A percentile compares a stretch with the other conserved stretches of the same genome.
Conservation (phyloP, 2,888 invertebrate species). For the Eilema sororculum region DNA sequence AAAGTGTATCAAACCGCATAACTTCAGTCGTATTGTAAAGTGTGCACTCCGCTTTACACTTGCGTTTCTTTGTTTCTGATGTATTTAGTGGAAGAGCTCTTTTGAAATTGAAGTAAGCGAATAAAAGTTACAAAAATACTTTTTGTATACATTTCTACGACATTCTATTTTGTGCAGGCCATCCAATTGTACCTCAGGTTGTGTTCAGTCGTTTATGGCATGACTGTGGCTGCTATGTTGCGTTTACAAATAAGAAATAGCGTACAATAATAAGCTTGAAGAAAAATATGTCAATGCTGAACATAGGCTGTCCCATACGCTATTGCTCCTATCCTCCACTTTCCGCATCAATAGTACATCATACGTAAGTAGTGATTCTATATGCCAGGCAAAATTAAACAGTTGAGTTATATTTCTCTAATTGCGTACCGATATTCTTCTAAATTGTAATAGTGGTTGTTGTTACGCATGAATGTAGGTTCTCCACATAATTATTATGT, state of each 20-base stretch:
- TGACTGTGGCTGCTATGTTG: not conserved
- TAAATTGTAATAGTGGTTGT: too few species aligned
- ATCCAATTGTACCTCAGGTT: not conserved
- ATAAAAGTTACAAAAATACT: constrained; percentile 5
- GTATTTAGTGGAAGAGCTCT: constrained; percentile 6
- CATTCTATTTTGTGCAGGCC: not conserved
- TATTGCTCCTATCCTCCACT: too few species aligned
- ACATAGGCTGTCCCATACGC: too few species aligned
- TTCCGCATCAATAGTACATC: too few species aligned
- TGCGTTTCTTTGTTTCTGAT: constrained; percentile 7
- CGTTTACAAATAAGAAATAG: not conserved
- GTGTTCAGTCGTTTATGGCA: not conserved
- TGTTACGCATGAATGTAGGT: too few species aligned
- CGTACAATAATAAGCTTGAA: not conserved
- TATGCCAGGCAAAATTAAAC: too few species aligned
- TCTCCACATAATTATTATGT: too few species aligned
- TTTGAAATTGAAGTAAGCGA: constrained; percentile 7
- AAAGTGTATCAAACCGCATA: not conserved
- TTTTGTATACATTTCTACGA: not conserved
- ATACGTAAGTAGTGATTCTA: too few species aligned
- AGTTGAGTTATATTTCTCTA: too few species aligned
- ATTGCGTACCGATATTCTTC: too few species aligned
- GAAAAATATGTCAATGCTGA: too few species aligned
- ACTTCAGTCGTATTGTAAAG: not conserved
- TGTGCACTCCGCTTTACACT: constrained; percentile 10